These are phyloP conservation scores for Cyprinella venusta DNA, from an alignment of 2,797 vertebrate species.

Conservation along the genomic window DNA sequence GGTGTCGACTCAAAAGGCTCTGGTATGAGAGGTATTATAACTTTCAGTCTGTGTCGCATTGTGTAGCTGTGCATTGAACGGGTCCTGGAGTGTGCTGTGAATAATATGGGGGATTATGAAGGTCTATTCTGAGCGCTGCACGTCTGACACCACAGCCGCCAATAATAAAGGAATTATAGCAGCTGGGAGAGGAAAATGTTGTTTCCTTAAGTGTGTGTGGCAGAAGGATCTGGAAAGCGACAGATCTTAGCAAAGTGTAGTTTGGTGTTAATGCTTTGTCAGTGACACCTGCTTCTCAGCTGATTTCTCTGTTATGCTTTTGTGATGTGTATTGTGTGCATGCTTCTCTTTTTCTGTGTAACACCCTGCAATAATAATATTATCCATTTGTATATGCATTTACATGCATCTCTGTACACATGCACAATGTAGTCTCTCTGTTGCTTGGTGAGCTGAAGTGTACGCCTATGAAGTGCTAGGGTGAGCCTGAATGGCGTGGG, in stretches of 20 bases:
- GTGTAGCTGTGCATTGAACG: slow-evolving; percentile 40
- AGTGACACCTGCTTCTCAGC: slow-evolving; percentile 52
- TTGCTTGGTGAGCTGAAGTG: slow-evolving; percentile 25
- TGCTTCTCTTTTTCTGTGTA: slow-evolving; percentile 55
- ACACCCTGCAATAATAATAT: slow-evolving; percentile 18
- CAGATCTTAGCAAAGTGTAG: slow-evolving; percentile 39
- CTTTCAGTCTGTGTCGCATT: slow-evolving; percentile 30
- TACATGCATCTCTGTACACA: slow-evolving; percentile 5
- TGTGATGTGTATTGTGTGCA: neutral
- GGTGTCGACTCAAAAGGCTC: neutral
- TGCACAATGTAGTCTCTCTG: neutral
- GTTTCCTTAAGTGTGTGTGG: slow-evolving; percentile 59
- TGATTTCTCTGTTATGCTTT: slow-evolving; percentile 6
- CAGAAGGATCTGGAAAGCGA: slow-evolving; percentile 47
- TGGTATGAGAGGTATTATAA: slow-evolving; percentile 29
- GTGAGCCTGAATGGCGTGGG: slow-evolving; percentile 36
- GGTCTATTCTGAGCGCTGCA: slow-evolving; percentile 55
- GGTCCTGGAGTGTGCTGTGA: slow-evolving; percentile 30
- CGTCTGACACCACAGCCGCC: slow-evolving; percentile 55
- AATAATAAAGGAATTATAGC: slow-evolving; percentile 61
- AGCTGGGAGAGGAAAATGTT: slow-evolving; percentile 53
- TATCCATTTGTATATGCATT: neutral
- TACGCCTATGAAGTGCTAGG: slow-evolving; percentile 29
- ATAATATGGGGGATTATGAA: slow-evolving; percentile 44
- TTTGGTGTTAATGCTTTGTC: slow-evolving; percentile 41